Base-by-base conservation (phyloP, 2,888 invertebrate genomes). In the Melolontha melolontha region DNA sequence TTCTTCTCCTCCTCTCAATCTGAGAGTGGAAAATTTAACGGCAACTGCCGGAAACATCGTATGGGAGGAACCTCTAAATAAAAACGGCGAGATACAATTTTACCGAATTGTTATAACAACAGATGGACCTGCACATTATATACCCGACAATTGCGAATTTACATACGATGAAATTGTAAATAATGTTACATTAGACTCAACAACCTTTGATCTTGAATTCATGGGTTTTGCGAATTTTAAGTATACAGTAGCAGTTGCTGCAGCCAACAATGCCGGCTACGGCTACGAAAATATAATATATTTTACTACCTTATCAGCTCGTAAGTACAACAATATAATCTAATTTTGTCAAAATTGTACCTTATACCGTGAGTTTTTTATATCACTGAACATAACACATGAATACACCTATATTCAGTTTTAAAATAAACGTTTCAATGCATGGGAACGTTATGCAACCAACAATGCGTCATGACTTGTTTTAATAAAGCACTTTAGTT, bases 71-170 rank as follows among this genome's bases (percentile, higher is more conserved):
- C 59, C 59, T 14, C 11, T 12, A 2, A 8, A n/a, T 14, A 44
- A 44, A 14, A 73, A 72, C 47, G 73, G 73, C 11, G 10, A 47
- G 51, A 40, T 73, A 16, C 41, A 7, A 29, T 27, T 34, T 8
- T 73, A 73, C 42, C n/a, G 27, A 4, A 11, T 73, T 14, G 8
- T 52, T 14, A 54, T 73, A 16, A 17, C 22, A 11, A 51, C 42
- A 12, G 27, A 52, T n/a, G 66, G 63, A 1, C 64, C 71, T 5
- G 11, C 54, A 1, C 64, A 72, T 54, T 49, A 22, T 5, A 44
- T 72, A n/a, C 65, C 67, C 5, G n/a, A 63, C 1, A 64, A 52
- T 59, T 73, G 73, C 51, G 12, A 2, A 4, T 11, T 59, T 10
- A 16, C 2, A 5, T 34, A 34, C 34, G 4, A 29, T 1, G 14